Base-by-base conservation (phyloP, 2,797 vertebrate species). In the Limosa lapponica region DNA sequence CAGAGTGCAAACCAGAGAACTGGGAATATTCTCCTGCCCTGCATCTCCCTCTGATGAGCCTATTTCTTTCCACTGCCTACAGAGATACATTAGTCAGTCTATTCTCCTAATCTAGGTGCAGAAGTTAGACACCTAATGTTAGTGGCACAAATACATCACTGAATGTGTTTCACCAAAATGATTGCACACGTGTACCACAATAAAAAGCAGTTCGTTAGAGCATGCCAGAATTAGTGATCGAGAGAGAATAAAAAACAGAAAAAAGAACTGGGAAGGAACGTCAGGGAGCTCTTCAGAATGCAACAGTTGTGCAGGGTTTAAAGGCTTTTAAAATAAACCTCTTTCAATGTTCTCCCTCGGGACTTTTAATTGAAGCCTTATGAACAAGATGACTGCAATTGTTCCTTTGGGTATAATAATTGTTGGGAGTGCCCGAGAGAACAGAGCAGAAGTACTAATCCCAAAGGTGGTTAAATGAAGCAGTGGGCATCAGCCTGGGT, bases 311-410 rank as follows among this genome's bases (percentile, higher is more conserved):
- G 28, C 46, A 72, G 69, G 37, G 30, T 79, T 83, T 93, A 94
- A 95, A 93, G 37, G 57, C 51, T 90, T 95, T 91, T 87, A 78
- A 88, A 96, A 90, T n/a, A 82, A 92, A 89, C 49, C 20, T 90
- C 62, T 93, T 69, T 61, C 39, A 83, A 10, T 57, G 44, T n/a
- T 32, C 11, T 96, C 83, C 89, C 87, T 82, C 27, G 12, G 70
- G 89, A 86, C 75, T 93, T 91, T 95, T 93, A 96, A 90, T 78
- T 95, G 91, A 93, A 87, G 34, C 27, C 41, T 74, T 80, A 87
- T 75, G 79, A 87, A 80, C 0, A 0, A 87, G 65, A 91, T 69
- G 46, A 67, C 54, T 95, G 49, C n/a, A 66, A 69, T 79, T 39
- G 32, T 17, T 95, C 89, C 54, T 54, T 77, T 39, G 91, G 72